phyloP scores from a whole-genome alignment of 2,113 vertebrate genomes.

The Seriola rivoliana region DNA sequence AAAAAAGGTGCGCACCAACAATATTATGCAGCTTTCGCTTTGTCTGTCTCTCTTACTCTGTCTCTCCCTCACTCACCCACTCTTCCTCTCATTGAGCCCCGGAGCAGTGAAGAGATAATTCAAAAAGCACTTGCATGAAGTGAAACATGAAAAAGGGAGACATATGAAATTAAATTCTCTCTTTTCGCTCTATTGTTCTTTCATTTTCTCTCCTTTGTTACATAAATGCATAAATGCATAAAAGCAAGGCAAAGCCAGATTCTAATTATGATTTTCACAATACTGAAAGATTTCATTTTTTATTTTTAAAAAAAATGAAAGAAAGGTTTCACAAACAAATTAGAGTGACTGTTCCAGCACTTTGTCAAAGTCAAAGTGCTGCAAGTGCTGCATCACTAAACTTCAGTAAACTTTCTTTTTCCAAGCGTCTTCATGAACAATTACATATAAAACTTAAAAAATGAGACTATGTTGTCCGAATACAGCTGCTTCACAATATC shows the following conservation, averaged over 20 bases:
- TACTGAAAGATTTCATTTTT: slow-evolving; percentile 61
- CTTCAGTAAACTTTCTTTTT: slow-evolving; percentile 57
- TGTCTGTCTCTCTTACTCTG: slow-evolving; percentile 50
- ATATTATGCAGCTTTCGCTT: slow-evolving; percentile 74
- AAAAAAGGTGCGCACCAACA: slow-evolving; percentile 84
- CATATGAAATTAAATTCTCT: slow-evolving; percentile 82
- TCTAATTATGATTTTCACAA: slow-evolving; percentile 83
- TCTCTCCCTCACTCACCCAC: slow-evolving; percentile 56
- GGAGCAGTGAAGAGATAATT: slow-evolving; percentile 84
- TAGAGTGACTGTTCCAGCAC: slow-evolving; percentile 67
- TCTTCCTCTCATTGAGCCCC: slow-evolving; percentile 69
- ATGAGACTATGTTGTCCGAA: slow-evolving; percentile 37
- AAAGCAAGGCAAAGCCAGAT: slow-evolving; percentile 77
- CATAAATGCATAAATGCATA: slow-evolving; percentile 78
- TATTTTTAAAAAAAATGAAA: slow-evolving; percentile 61
- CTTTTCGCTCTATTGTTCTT: slow-evolving; percentile 81
- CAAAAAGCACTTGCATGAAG: slow-evolving; percentile 79
- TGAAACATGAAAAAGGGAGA: slow-evolving; percentile 78
- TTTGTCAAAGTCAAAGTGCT: slow-evolving; percentile 79
- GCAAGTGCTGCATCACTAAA: slow-evolving; percentile 57
- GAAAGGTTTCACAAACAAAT: slow-evolving; percentile 77
- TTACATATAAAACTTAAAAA: slow-evolving; percentile 42
- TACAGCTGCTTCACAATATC: slow-evolving; percentile 24
- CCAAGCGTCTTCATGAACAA: slow-evolving; percentile 21
- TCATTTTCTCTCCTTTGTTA: slow-evolving; percentile 76